Base-by-base conservation (phyloP, 2,797 vertebrate genomes). In the Lithobates pipiens region DNA sequence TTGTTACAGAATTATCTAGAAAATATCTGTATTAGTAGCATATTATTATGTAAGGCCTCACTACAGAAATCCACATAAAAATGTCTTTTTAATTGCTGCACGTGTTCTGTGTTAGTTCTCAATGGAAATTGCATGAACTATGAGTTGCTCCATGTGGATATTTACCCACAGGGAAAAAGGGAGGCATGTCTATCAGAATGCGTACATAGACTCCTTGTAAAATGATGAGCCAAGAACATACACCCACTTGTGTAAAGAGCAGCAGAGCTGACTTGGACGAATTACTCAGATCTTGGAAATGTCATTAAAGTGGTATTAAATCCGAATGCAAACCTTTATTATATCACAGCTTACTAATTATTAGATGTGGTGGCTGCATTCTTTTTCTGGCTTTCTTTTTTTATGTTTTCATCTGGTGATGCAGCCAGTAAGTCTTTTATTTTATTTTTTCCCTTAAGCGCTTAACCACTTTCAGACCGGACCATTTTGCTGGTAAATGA, bases 191-290 rank as follows among this genome's bases (percentile, higher is more conserved):
- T 50, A 36, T 25, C 27, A 29, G 70, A 16, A 27, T 36, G 16
- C 83, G 27, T 74, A 57, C 70, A 68, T 39, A 54, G 69, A 68
- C 54, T 74, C 69, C 83, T 80, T 80, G 83, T 85, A 54, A 79
- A 85, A 74, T 29, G 15, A 18, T 50, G 34, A 74, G 83, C 50
- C 76, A 85, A 36, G 68, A 85, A 79, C 57, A 79, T 71, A 85
- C 77, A 85, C 83, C 76, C 83, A 74, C 10, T 46, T 65, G 21
- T 85, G 69, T 50, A 72, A 78, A 32, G 29, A 50, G 54, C 76
- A 46, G 27, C 16, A 25, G 65, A 44, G 70, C 39, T 50, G 83
- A 36, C 54, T 73, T 73, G 68, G n/a, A 68, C 42, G 8, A 13
- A 76, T 27, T 39, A 69, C 16, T 9, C 8, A 73, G 10, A 25